Evolutionary conservation across 2,888 invertebrate genomes (phyloP).

Genomic region (Eupithecia pulchellata): DNA sequence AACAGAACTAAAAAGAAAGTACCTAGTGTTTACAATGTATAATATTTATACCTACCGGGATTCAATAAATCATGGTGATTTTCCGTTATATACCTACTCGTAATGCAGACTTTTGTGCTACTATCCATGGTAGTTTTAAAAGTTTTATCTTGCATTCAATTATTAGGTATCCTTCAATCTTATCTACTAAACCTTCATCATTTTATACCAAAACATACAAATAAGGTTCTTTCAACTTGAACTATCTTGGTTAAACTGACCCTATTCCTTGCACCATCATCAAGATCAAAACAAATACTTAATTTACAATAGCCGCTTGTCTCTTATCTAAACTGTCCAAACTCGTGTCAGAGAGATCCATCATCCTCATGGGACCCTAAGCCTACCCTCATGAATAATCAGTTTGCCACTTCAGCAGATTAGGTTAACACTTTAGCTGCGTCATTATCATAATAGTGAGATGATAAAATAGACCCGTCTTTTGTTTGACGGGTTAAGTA

Average conservation of each 20-base stretch:
- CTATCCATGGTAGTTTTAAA: too few species aligned
- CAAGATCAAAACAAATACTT: conserved; percentile 40
- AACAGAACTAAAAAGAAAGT: too few species aligned
- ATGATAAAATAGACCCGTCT: conserved; percentile 22
- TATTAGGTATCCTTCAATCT: too few species aligned
- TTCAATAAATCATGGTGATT: too few species aligned
- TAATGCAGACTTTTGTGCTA: too few species aligned
- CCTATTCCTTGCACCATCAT: conserved; percentile 23
- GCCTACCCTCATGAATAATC: conserved; percentile 60
- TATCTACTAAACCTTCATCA: not conserved
- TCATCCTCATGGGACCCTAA: conserved; percentile 53
- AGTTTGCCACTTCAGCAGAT: conserved; percentile 47
- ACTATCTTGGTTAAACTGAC: conserved; percentile 1
- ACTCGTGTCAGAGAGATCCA: conserved; percentile 59
- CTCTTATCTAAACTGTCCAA: conserved; percentile 54
- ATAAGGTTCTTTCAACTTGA: not conserved
- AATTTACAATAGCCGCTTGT: conserved; percentile 50
- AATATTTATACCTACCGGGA: too few species aligned
- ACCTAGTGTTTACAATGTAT: too few species aligned
- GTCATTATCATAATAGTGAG: conserved; percentile 53
- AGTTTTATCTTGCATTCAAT: too few species aligned
- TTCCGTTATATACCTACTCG: too few species aligned
- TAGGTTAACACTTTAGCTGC: conserved; percentile 49
- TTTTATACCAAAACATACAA: not conserved
- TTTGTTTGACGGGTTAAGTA: conserved; percentile 24